Conservation (phyloP, 2,797 vertebrate species). For the Octomys mimax region DNA sequence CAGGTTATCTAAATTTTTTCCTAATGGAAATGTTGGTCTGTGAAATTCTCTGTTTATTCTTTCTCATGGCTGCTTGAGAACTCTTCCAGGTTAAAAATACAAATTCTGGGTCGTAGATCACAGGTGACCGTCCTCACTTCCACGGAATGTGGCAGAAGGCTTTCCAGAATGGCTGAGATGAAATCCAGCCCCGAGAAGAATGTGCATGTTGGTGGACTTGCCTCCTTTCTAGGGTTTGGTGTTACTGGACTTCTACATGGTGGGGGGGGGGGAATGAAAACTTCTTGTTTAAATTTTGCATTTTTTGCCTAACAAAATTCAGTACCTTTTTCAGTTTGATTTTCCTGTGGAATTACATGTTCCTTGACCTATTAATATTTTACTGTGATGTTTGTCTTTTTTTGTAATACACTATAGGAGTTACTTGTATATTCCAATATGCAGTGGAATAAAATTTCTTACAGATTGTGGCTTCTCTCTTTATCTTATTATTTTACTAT, state of each 20-base stretch:
- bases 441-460: background rate
- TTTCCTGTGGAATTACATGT: background rate
- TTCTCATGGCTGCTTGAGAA: conserved; percentile 11
- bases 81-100: background rate
- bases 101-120: background rate
- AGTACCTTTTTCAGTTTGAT: background rate
- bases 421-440: background rate
- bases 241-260: conserved; percentile 25
- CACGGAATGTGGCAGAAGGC: background rate
- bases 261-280: conserved; percentile 8
- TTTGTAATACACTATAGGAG: background rate
- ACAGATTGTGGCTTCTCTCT: background rate
- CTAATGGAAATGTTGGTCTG: background rate
- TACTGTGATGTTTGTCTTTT: conserved; percentile 28
- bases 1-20: background rate
- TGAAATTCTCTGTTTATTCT: background rate
- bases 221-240: background rate
- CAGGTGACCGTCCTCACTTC: background rate
- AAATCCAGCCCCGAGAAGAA: background rate
- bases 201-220: background rate
- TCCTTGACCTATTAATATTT: background rate
- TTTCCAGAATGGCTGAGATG: background rate
- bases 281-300: background rate
- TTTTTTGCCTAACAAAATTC: background rate
- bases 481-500: conserved; percentile 4